Evolutionary conservation across 2,888 invertebrate species (phyloP).

Genomic region (Ashinkailepas kermadecensis): DNA sequence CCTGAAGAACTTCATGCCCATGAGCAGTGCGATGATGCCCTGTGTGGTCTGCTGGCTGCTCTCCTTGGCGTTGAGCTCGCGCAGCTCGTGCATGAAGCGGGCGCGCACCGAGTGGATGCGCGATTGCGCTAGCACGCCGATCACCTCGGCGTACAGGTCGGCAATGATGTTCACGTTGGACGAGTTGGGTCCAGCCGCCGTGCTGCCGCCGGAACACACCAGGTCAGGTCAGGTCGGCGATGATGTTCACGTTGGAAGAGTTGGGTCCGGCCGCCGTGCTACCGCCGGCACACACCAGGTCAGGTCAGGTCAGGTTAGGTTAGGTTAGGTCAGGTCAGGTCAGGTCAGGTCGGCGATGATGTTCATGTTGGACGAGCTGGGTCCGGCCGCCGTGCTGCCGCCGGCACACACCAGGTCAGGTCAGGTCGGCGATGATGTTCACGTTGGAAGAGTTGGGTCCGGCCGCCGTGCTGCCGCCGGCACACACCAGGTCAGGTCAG

Average conservation of each 20-base stretch:
- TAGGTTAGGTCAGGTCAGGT: too few species aligned
- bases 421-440: slow-evolving; percentile 89
- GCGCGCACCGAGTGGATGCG: slow-evolving; percentile 87
- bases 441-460: slow-evolving; percentile 86
- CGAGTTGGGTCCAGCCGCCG: slow-evolving; percentile 61
- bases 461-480: slow-evolving; percentile 25
- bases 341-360: slow-evolving; percentile 90
- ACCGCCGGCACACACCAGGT: background rate
- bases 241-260: slow-evolving; percentile 90
- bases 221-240: slow-evolving; percentile 66
- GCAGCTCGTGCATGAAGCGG: slow-evolving; percentile 83
- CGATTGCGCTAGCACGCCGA: slow-evolving; percentile 89
- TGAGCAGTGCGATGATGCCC: slow-evolving; percentile 90
- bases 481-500: too few species aligned
- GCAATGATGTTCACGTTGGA: slow-evolving; percentile 94
- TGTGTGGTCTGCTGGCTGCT: slow-evolving; percentile 84
- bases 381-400: slow-evolving; percentile 40
- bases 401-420: too few species aligned
- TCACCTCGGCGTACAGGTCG: slow-evolving; percentile 96
- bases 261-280: slow-evolving; percentile 54
- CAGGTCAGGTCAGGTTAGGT: too few species aligned
- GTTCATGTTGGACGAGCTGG: slow-evolving; percentile 91
- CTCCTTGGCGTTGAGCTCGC: slow-evolving; percentile 75
- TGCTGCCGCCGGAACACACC: slow-evolving; percentile 22
- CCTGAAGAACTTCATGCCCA: slow-evolving; percentile 99